These are phyloP conservation scores for Bovichtus diacanthus DNA, from an alignment of 2,797 vertebrate species.

Conservation along the genomic window DNA sequence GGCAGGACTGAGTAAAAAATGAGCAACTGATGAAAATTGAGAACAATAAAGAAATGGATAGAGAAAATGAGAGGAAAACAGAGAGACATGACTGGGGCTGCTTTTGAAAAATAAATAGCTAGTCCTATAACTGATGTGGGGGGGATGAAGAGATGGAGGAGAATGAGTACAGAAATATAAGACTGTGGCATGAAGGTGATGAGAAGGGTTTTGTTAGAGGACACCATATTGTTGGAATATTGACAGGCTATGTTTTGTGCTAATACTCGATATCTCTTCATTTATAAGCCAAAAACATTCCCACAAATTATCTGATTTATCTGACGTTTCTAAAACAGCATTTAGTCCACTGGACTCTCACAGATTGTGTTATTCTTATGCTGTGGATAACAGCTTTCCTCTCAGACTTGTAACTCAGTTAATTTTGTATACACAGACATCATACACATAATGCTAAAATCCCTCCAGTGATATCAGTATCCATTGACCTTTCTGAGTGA, in stretches of 20 bases:
- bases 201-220: not conserved
- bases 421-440: too few species aligned
- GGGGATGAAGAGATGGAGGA: not conserved
- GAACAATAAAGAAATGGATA: not conserved
- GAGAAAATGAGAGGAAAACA: not conserved
- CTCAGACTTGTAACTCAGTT: too few species aligned
- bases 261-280: not conserved
- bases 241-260: not conserved
- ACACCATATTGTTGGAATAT: not conserved
- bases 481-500: not conserved
- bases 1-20: not conserved
- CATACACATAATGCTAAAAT: too few species aligned
- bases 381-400: too few species aligned
- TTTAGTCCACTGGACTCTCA: not conserved
- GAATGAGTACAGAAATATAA: not conserved
- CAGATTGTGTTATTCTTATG: not conserved
- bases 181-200: not conserved
- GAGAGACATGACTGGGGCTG: not conserved
- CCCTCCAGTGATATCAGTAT: rapidly evolving
- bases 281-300: not conserved
- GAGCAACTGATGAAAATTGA: not conserved
- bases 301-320: not conserved
- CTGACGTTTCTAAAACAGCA: too few species aligned
- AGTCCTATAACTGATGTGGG: not conserved
- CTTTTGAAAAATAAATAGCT: not conserved